phyloP scores from a whole-genome alignment of 2,113 vertebrate genomes.

The Meles meles region DNA sequence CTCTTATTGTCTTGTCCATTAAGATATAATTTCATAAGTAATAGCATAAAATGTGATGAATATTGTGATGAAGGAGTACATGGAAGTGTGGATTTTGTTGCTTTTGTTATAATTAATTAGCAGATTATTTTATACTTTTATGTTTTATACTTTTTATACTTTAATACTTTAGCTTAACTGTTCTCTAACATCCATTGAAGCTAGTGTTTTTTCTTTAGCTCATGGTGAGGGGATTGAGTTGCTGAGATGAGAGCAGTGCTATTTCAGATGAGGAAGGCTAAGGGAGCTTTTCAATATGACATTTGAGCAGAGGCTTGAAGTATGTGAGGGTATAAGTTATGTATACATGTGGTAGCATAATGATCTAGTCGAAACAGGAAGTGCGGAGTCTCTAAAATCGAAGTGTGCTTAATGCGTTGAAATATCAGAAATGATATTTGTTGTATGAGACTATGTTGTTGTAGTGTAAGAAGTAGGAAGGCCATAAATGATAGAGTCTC shows the following conservation, averaged over 20 bases:
- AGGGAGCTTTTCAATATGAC: not conserved
- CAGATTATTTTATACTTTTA: not conserved
- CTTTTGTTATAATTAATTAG: slow-evolving; percentile 7
- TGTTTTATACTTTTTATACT: too few species aligned
- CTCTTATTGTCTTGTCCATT: not conserved
- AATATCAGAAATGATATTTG: not conserved
- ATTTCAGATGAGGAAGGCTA: not conserved
- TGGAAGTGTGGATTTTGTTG: not conserved
- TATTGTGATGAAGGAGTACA: not conserved
- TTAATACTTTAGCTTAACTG: not conserved
- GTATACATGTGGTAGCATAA: not conserved
- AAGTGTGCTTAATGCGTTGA: slow-evolving; percentile 4
- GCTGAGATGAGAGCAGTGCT: not conserved
- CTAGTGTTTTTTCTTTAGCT: slow-evolving; percentile 1
- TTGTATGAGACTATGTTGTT: not conserved
- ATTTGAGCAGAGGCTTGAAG: slow-evolving; percentile 6
- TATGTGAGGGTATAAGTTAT: not conserved
- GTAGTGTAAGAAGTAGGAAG: not conserved
- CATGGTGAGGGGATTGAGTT: not conserved
- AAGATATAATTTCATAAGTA: slow-evolving; percentile 9
- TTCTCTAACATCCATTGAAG: not conserved
- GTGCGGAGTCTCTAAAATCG: not conserved
- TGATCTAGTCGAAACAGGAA: not conserved
- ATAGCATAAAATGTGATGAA: not conserved
- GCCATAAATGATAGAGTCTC: not conserved